Evolutionary conservation across 2,113 vertebrate species (phyloP), one percentile per base, ranked within the genome.

Genomic region (Myocastor coypus): DNA sequence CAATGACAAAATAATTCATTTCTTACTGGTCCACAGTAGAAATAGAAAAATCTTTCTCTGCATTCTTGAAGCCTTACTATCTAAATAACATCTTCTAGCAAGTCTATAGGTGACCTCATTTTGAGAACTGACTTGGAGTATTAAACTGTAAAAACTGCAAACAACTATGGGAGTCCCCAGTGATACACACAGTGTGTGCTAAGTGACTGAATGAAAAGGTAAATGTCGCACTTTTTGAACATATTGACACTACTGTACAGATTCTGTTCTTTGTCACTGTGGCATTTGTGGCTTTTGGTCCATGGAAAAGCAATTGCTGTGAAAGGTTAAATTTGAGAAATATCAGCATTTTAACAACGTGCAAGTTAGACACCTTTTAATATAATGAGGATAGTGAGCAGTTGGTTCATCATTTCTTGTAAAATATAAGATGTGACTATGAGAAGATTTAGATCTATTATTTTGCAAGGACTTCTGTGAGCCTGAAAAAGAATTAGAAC

Each of bases 81-180:
- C 88, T 97, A 92, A 97, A 95, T 95, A 94, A 92, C 69, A 92
- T 95, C 71, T 92, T 94, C 92, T 95, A 83, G 68, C 59, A 96
- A 28, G 92, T 95, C 84, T 95, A 66, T 28, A 96, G 85, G 88
- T 95, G 82, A 96, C 91, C 66, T 95, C 66, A 94, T 94, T 96
- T 86, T 94, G 88, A 92, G 73, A 96, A 92, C 32, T 69, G 28
- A 88, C 88, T 91, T 88, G 55, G 71, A 50, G 85, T 96, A 89
- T 55, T 86, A 92, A 95, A 82, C 91, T 75, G 20, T 32, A 90
- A 90, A 92, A 92, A 95, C 91, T 94, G 88, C 52, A 92, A 89
- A 92, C 42, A 94, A 69, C 61, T 88, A 32, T 64, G 90, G 64
- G 32, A 37, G 68, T 95, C 66, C 30, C 80, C 95, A 83, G 77